These are phyloP conservation scores for Lasioglossum villosulum DNA, from an alignment of 2,888 invertebrate species.

Conservation along the genomic window DNA sequence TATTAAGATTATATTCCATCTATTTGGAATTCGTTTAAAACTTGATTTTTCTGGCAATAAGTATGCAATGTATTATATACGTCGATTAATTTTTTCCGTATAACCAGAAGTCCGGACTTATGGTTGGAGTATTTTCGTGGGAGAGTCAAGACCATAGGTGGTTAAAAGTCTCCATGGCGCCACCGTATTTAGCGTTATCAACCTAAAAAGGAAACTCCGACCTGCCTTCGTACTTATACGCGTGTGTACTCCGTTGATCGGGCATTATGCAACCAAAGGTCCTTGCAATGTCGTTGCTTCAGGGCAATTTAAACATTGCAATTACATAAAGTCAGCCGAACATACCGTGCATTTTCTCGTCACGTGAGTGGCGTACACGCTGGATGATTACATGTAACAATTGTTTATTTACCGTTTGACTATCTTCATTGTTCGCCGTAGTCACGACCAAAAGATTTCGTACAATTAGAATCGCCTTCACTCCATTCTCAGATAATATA, in stretches of 20 bases:
- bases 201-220: constrained; percentile 34
- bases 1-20: neutral
- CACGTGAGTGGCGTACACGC: constrained; percentile 5
- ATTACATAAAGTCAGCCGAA: constrained; percentile 44
- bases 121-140: neutral
- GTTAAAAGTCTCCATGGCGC: neutral
- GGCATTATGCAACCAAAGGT: constrained; percentile 56
- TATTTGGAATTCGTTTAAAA: neutral
- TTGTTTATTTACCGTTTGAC: neutral
- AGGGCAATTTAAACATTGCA: constrained; percentile 35
- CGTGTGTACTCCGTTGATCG: constrained; percentile 3
- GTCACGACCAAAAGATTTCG: neutral
- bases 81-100: neutral
- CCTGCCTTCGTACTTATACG: neutral
- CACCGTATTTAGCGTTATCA: constrained; percentile 11
- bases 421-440: neutral
- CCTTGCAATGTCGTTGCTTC: constrained; percentile 54
- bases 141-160: constrained; percentile 17
- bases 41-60: too few species aligned
- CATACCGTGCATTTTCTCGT: constrained; percentile 24
- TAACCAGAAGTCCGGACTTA: neutral
- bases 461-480: neutral
- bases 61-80: neutral
- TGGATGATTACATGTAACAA: neutral
- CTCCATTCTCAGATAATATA: neutral